phyloP scores from a whole-genome alignment of 2,888 invertebrate species.

The Volucella bombylans region DNA sequence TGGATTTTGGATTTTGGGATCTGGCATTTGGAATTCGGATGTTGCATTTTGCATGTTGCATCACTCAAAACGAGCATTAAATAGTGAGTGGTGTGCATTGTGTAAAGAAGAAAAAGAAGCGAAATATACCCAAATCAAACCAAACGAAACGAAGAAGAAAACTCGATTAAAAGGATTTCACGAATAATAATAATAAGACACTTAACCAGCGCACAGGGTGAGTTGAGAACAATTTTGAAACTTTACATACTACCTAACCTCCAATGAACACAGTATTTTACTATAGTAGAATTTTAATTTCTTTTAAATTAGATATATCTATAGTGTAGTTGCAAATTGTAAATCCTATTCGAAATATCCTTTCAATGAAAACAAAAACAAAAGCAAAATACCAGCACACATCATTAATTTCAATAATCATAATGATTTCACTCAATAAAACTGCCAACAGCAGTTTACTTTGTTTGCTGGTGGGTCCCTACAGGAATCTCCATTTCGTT shows the following conservation, averaged over 20 bases:
- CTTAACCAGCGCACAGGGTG: too few relatives aligned
- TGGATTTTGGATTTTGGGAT: slow-evolving; percentile 13
- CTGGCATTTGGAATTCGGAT: too few relatives aligned
- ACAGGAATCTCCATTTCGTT: too few relatives aligned
- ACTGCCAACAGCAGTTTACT: background rate
- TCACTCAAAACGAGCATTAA: slow-evolving; percentile 40
- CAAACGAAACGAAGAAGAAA: background rate
- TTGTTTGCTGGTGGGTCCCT: background rate
- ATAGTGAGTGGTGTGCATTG: slow-evolving; percentile 26
- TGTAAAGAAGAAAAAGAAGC: slow-evolving; percentile 47
- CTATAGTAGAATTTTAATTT: background rate
- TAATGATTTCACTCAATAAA: background rate
- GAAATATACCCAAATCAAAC: background rate
- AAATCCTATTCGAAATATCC: background rate
- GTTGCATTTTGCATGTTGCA: slow-evolving; percentile 48
- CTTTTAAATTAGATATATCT: background rate
- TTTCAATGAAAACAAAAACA: too few relatives aligned
- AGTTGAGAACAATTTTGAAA: too few relatives aligned
- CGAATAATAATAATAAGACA: too few relatives aligned
- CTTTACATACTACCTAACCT: too few relatives aligned
- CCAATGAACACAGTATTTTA: too few relatives aligned
- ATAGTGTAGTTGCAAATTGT: slow-evolving; percentile 2
- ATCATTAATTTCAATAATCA: too few relatives aligned
- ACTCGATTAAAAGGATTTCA: background rate
- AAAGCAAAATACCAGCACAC: background rate